Evolutionary conservation across 1,140 invertebrate species (phyloP).

Genomic region (Drosophila littoralis): DNA sequence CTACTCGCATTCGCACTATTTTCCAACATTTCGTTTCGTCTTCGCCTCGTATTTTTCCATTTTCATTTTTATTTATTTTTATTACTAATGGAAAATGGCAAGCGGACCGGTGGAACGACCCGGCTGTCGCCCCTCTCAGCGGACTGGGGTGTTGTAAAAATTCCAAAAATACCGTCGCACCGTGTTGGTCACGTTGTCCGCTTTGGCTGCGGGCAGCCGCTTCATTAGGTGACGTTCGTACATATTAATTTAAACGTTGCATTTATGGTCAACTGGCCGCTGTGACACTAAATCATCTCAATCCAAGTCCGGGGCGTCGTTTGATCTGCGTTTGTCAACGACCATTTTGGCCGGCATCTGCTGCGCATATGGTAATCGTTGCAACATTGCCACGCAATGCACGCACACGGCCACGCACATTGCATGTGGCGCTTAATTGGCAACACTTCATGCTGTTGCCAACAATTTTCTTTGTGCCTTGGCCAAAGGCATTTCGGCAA

Average conservation of each 20-base stretch:
- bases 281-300: slow-evolving; percentile 77
- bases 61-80: slow-evolving; percentile 2
- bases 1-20: slow-evolving; percentile 72
- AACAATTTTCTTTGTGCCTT: not conserved
- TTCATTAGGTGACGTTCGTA: slow-evolving; percentile 79
- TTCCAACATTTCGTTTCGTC: slow-evolving; percentile 51
- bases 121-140: slow-evolving; percentile 1
- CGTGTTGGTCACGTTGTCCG: slow-evolving; percentile 64
- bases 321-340: slow-evolving; percentile 67
- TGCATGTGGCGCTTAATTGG: slow-evolving; percentile 46
- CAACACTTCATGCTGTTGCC: slow-evolving; percentile 34
- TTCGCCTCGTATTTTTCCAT: slow-evolving; percentile 5
- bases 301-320: slow-evolving; percentile 35
- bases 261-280: slow-evolving; percentile 52
- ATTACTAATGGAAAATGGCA: slow-evolving; percentile 56
- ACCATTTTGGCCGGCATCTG: slow-evolving; percentile 51
- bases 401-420: slow-evolving; percentile 21
- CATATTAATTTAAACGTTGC: slow-evolving; percentile 79
- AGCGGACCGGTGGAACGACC: slow-evolving; percentile 45
- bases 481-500: not conserved
- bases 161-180: slow-evolving; percentile 73
- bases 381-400: slow-evolving; percentile 40
- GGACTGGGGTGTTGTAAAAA: slow-evolving; percentile 74
- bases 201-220: slow-evolving; percentile 35
- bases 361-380: slow-evolving; percentile 52